Base-by-base conservation (phyloP, 1,140 invertebrate species). In the Sarcophaga bullata region DNA sequence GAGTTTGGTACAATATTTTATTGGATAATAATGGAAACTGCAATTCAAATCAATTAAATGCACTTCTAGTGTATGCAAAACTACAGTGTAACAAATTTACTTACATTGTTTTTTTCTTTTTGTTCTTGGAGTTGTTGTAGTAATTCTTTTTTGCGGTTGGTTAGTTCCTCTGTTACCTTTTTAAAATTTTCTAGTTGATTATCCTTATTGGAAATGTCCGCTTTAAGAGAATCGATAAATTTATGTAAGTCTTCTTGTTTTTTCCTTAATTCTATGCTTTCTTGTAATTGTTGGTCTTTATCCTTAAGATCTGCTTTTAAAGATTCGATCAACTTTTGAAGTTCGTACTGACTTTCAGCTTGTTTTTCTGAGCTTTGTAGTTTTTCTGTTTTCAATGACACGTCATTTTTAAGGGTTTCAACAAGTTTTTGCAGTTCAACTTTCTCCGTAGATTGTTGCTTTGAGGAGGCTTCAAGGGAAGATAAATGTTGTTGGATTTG, bases 81-180 rank as follows among this genome's bases (percentile, higher is more conserved):
- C 19, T 19, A 6, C 19, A 19, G 4, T 15, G n/a, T 68, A 37
- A 37, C 17, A 15, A 37, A 5, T 50, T 7, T 73, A 93, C 94
- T 94, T 87, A 96, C 95, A 91, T 96, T 94, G 91, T 95, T 96
- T 91, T 95, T 96, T 58, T 92, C 92, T 86, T 92, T 93, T 89
- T 96, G 94, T 73, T 92, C 90, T 72, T 93, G 92, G 73, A 96
- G 90, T 86, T 95, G 93, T 73, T 91, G 85, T 37, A 88, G 82
- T 73, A 90, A 73, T 82, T 88, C 84, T 17, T 85, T 80, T 85
- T 90, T 88, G 47, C 84, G 87, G 47, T 80, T 84, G 50, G 84
- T 76, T 82, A 87, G 80, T 82, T 85, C 84, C 50, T 91, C 84
- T 54, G 82, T 73, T 19, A 85, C 82, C 47, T 87, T 83, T 54